Base-by-base conservation (phyloP, 1,140 invertebrate species). In the Calosoma granatense region DNA sequence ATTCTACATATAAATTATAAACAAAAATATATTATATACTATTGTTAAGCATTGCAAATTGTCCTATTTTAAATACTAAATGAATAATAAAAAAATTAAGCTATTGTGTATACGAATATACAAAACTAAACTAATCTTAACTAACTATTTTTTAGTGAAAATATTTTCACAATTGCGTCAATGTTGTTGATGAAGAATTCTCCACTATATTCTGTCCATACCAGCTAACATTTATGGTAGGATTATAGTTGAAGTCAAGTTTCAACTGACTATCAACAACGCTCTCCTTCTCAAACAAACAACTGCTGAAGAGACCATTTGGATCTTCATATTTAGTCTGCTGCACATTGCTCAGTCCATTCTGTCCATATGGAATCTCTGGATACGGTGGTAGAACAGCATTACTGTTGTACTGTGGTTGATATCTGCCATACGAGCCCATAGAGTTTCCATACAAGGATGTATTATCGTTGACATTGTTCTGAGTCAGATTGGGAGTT, bases 161-260 rank as follows among this genome's bases (percentile, higher is more conserved):
- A n/a, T n/a, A n/a, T n/a, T n/a, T 56, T 53, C 47, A 56, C 3
- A 59, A 36, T 23, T 56, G 39, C 14, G 59, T 60, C 21, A 60
- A 60, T 12, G 23, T 56, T 19, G 59, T 51, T 6, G 51, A 12
- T 47, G 22, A 22, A 23, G 53, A 17, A 54, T 47, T 51, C n/a
- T 41, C 55, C 14, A 41, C 4, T 9, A 53, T n/a, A 1, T 4
- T 21, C 26, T 57, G 55, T 41, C 55, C 55, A 53, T 57, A 23
- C 59, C 59, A 60, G 11, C 51, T 53, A 1, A 57, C 55, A 55
- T 60, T 60, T n/a, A 57, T 52, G 1, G 19, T 52, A 2, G 59
- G 59, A 58, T 54, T 23, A 22, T 22, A 53, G 20, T 57, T 53
- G 12, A 9, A 20, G 15, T 52, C 22, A 4, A 26, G 15, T 20